Evolutionary conservation across 2,797 vertebrate species (phyloP).

Genomic region (Hylomyscus alleni): DNA sequence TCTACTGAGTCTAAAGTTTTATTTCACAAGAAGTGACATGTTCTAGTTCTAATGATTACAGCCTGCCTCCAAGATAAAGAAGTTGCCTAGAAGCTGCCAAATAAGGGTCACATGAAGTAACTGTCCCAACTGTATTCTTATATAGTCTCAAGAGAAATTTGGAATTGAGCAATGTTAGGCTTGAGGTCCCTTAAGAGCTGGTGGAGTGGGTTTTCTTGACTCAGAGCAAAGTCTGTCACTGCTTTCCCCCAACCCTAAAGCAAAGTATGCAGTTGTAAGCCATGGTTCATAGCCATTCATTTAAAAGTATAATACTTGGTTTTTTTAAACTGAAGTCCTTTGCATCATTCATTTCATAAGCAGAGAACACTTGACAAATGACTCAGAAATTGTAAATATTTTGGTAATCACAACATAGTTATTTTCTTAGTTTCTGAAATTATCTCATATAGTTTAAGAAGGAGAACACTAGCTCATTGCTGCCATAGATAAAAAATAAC

Average conservation of each 20-base stretch:
- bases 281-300: constrained; percentile 34
- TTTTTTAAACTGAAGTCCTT: constrained; percentile 79
- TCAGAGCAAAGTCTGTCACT: neutral
- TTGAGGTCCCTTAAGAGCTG: constrained; percentile 41
- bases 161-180: constrained; percentile 22
- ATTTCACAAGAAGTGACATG: constrained; percentile 19
- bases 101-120: constrained; percentile 51
- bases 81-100: neutral
- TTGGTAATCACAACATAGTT: constrained; percentile 35
- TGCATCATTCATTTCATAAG: neutral
- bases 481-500: neutral
- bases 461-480: constrained; percentile 56
- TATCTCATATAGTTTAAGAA: constrained; percentile 81
- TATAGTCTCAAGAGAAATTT: constrained; percentile 6
- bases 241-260: neutral
- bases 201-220: neutral
- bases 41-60: constrained; percentile 52
- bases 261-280: constrained; percentile 1
- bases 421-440: constrained; percentile 81
- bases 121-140: neutral
- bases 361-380: constrained; percentile 28
- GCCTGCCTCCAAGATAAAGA: constrained; percentile 52
- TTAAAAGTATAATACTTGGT: constrained; percentile 63
- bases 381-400: constrained; percentile 51
- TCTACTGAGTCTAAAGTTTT: constrained; percentile 53